Evolutionary conservation across 2,888 invertebrate genomes (phyloP).

Genomic region (Sericinus montela): DNA sequence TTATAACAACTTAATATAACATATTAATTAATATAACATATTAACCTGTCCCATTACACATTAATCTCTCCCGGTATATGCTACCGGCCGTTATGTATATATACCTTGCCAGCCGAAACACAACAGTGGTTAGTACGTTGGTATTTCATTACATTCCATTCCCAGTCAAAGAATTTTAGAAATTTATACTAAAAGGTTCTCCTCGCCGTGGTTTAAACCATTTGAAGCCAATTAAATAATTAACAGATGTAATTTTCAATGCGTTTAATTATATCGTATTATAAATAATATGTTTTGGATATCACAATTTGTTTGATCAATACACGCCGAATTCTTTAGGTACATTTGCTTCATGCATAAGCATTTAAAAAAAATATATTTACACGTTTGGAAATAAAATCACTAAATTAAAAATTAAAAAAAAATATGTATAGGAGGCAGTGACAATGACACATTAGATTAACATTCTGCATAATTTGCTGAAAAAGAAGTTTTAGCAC

Average conservation of each 20-base stretch:
- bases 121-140: too few species aligned
- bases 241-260: slow-evolving; percentile 10
- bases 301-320: slow-evolving; percentile 60
- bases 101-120: too few species aligned
- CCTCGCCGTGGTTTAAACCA: too few species aligned
- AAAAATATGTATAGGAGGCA: not conserved
- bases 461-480: not conserved
- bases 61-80: too few species aligned
- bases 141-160: too few species aligned
- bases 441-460: not conserved
- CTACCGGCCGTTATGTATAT: too few species aligned
- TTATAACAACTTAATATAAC: too few species aligned
- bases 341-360: slow-evolving; percentile 18
- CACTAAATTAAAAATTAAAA: not conserved
- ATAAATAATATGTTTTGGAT: slow-evolving; percentile 63
- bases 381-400: slow-evolving; percentile 2
- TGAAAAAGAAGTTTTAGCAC: not conserved
- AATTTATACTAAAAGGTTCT: too few species aligned
- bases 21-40: too few species aligned
- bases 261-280: slow-evolving; percentile 37
- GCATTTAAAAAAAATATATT: slow-evolving; percentile 2
- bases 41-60: too few species aligned
- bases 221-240: not conserved
- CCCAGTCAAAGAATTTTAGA: too few species aligned
- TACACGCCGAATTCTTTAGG: slow-evolving; percentile 38